Percentiles rank a stretch among this genome's conserved stretches.
Conservation (phyloP, 2,888 invertebrate species). For the Camponotus fellah region DNA sequence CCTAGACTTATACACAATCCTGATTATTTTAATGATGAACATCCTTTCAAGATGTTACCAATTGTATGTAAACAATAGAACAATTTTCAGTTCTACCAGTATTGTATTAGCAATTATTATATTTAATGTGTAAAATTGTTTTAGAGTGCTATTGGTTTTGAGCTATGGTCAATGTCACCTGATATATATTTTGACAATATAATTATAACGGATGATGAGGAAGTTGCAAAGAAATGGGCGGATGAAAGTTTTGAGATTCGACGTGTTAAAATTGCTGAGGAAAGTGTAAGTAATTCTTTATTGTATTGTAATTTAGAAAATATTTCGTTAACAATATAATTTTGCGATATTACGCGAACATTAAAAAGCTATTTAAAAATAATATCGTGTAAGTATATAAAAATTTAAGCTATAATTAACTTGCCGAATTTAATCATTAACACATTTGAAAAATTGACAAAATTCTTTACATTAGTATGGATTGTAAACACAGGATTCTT, state of each 20-base stretch:
- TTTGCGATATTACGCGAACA: background rate
- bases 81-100: background rate
- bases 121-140: conserved; percentile 63
- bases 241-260: conserved; percentile 94
- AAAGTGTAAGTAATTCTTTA: conserved; percentile 90
- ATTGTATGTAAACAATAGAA: conserved; percentile 90
- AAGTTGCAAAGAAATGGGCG: conserved; percentile 93
- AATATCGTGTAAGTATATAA: background rate
- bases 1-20: conserved; percentile 96
- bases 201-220: conserved; percentile 94
- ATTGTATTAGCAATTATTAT: background rate
- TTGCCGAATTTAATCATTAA: background rate
- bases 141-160: conserved; percentile 97
- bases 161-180: conserved; percentile 99
- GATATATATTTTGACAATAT: conserved; percentile 98
- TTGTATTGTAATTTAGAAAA: background rate
- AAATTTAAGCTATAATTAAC: background rate
- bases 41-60: conserved; percentile 96
- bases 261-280: conserved; percentile 92
- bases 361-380: background rate
- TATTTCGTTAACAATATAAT: background rate
- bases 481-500: conserved; percentile 87
- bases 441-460: conserved; percentile 4
- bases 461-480: conserved; percentile 38
- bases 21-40: conserved; percentile 95